A percentile compares a stretch with the other conserved stretches of the same genome.
Conservation (phyloP, 2,888 invertebrate genomes). For the Incurvaria masculella region DNA sequence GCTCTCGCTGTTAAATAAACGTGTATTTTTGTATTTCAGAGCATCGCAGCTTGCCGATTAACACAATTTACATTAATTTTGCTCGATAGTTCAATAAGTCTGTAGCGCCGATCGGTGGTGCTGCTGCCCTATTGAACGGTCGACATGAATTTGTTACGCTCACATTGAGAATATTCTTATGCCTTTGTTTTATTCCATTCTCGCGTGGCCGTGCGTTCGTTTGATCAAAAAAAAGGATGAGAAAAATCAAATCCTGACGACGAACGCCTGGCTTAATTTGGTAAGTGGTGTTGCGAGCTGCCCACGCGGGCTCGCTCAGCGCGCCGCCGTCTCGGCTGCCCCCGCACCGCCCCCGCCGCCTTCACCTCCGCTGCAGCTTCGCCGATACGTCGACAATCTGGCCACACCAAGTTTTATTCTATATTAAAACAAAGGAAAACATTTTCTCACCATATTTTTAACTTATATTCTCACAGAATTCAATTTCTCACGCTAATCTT, state of each 20-base stretch:
- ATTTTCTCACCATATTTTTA: background rate
- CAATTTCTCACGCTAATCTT: background rate
- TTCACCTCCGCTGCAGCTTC: constrained; percentile 5
- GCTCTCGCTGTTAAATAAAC: no score
- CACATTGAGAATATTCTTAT: no score
- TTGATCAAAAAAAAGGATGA: constrained; percentile 79
- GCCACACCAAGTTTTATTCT: no score
- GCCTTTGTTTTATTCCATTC: constrained; percentile 47
- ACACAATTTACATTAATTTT: no score
- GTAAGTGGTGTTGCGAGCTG: constrained; percentile 72
- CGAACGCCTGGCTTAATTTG: constrained; percentile 98
- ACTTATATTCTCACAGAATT: no score
- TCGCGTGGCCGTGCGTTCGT: constrained; percentile 60
- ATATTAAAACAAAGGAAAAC: no score
- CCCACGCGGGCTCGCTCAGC: constrained; percentile 23
- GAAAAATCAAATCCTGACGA: constrained; percentile 98
- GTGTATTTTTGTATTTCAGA: no score
- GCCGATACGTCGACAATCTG: background rate
- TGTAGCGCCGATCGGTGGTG: no score
- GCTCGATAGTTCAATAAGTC: no score
- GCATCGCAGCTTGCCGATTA: no score
- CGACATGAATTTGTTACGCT: no score
- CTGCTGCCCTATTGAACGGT: no score
- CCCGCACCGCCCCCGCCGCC: constrained; percentile 24
- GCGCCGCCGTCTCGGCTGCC: constrained; percentile 37